Evolutionary conservation across 92 coral and sea anemone species (phyloP).

Genomic region (Phenganax subtilis): DNA sequence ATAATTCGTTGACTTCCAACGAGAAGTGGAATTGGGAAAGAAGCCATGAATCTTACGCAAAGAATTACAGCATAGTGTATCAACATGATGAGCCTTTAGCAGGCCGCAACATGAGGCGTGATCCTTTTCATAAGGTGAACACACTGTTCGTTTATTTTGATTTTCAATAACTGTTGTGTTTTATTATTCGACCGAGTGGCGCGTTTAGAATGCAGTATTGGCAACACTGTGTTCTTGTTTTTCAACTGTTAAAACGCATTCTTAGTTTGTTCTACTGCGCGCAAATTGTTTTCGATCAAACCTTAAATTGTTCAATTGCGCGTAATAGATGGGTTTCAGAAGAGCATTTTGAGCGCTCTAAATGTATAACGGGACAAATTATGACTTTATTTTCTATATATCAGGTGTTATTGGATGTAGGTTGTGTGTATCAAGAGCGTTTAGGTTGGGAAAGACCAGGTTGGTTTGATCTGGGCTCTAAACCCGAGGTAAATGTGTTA

Average conservation of each 20-base stretch:
- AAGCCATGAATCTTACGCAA: conserved; percentile 96
- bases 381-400: background rate
- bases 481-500: conserved; percentile 60
- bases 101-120: conserved; percentile 85
- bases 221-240: background rate
- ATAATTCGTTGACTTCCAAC: conserved; percentile 73
- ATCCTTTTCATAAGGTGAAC: conserved; percentile 79
- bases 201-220: too few relatives aligned
- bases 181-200: background rate
- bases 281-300: too few relatives aligned
- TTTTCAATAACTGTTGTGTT: background rate
- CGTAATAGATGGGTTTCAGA: background rate
- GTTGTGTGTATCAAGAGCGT: conserved; percentile 91
- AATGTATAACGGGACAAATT: too few relatives aligned
- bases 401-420: conserved; percentile 81
- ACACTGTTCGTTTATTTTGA: too few relatives aligned
- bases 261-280: background rate
- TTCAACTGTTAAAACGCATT: background rate
- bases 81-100: conserved; percentile 96
- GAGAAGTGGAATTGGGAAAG: conserved; percentile 77
- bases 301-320: too few relatives aligned
- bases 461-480: conserved; percentile 69
- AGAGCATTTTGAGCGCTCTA: background rate
- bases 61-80: conserved; percentile 88
- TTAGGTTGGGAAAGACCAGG: conserved; percentile 99